Base-by-base conservation (phyloP, 2,113 vertebrate genomes). In the Nanorana parkeri region DNA sequence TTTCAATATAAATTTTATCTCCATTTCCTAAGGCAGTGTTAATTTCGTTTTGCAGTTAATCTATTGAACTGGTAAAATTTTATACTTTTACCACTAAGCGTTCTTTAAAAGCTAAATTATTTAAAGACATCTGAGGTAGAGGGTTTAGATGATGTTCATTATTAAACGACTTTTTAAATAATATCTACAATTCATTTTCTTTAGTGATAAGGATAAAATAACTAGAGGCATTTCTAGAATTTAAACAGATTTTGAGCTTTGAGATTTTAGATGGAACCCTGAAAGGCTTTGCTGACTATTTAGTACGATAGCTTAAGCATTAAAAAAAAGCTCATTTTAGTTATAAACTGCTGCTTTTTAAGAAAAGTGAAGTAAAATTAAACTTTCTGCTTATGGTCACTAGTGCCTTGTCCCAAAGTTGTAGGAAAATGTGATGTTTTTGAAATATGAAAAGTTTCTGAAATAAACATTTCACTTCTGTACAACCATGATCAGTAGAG, bases 41-140 rank as follows among this genome's bases (percentile, higher is more conserved):
- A 93, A 94, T 94, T 94, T 94, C 90, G 91, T 93, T 92, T 92
- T 92, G 92, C 92, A 93, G 92, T 93, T 94, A 93, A 94, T 94
- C 93, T 94, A 90, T 90, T 91, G 89, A 2, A 1, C 88, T 89
- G 85, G 74, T 89, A 85, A 89, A 92, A 90, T 93, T 92, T 92
- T 89, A 89, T 91, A 83, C 91, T 91, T 91, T 94, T 94, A 91
- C 91, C 90, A 91, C 93, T 94, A 93, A 94, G 92, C 90, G 91
- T 92, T 91, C 90, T 89, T 92, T 92, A 92, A 93, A 91, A 89
- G 89, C 92, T 89, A 88, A 90, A 90, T 94, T 91, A 92, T 93
- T 92, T 93, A 93, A 92, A 88, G 88, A 90, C 29, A 90, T 92
- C 84, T 91, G 88, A 91, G 90, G 90, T 92, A 90, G 89, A 89